Conservation (phyloP, 2,888 invertebrate genomes). For the Pedicia rivosa region DNA sequence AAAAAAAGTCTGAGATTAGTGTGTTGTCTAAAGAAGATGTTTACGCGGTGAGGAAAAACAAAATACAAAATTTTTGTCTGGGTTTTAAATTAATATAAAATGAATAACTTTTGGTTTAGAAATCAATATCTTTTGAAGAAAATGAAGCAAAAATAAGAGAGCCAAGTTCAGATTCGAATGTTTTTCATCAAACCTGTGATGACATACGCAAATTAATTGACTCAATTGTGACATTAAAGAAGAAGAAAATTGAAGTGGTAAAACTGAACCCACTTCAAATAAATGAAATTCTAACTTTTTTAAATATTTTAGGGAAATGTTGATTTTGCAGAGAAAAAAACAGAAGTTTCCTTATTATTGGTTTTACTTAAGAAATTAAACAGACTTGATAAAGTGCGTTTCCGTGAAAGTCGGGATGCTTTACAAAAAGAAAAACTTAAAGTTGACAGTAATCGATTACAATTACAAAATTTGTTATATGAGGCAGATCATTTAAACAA, state of each 20-base stretch:
- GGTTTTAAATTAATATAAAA: not conserved
- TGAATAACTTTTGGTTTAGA: slow-evolving; percentile 33
- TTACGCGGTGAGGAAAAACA: slow-evolving; percentile 35
- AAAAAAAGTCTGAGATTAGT: too few relatives aligned
- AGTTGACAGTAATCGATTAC: slow-evolving; percentile 79
- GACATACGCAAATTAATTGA: slow-evolving; percentile 50
- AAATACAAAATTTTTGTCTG: not conserved
- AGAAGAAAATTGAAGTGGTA: slow-evolving; percentile 38
- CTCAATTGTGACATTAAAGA: slow-evolving; percentile 51
- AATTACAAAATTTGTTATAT: slow-evolving; percentile 84
- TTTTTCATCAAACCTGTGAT: slow-evolving; percentile 52
- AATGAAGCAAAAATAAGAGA: slow-evolving; percentile 49
- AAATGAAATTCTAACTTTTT: slow-evolving; percentile 7
- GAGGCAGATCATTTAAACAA: slow-evolving; percentile 87
- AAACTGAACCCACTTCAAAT: slow-evolving; percentile 11
- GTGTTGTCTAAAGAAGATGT: slow-evolving; percentile 35
- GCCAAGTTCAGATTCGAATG: slow-evolving; percentile 47
- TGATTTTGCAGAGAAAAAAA: slow-evolving; percentile 48
- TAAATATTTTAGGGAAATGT: slow-evolving; percentile 35
- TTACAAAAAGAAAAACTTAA: slow-evolving; percentile 70
- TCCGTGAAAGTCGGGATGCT: slow-evolving; percentile 65
- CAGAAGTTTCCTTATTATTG: slow-evolving; percentile 58
- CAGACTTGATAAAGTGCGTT: slow-evolving; percentile 75
- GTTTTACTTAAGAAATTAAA: slow-evolving; percentile 81
- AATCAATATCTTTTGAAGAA: slow-evolving; percentile 56